Base-by-base conservation (phyloP, 2,797 vertebrate species). In the Melanotaenia parkinsoni region DNA sequence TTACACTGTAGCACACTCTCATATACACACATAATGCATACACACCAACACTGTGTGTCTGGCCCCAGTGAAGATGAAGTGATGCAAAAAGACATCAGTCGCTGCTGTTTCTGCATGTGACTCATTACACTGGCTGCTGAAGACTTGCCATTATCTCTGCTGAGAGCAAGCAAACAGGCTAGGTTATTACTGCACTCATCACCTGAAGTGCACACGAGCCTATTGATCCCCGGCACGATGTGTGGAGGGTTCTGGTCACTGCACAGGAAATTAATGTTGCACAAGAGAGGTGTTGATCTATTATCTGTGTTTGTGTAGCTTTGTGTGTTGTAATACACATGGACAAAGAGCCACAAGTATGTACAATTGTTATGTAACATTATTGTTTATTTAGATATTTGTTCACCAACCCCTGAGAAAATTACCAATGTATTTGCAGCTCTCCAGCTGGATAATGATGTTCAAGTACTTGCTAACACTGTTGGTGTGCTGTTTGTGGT, bases 1-100 rank as follows among this genome's bases (percentile, higher is more conserved):
- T 53, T 54, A 43, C 45, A 68, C 24, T 51, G 64, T 10, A 38
- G 54, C 58, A 32, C 53, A 18, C 26, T 62, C 58, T 18, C 32
- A 24, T 33, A 38, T 22, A 51, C 51, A 4, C 37, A 24, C 40
- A 28, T 50, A 35, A 24, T 65, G 30, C 32, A 37, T n/a, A 53
- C 24, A 35, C 54, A 73, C 22, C 67, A 18, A 70, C 51, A 45
- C 40, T 30, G 14, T 30, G 14, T 61, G 62, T 71, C 40, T 81
- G 73, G 43, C 70, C 83, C 61, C 67, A 24, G 66, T 18, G 58
- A 77, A 76, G 80, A 77, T 75, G 83, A 87, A 82, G 74, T 80
- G 84, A 91, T 86, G 80, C 79, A 79, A 68, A 79, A 84, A 86
- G 87, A 89, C 85, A 88, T 79, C 60, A 86, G 85, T 85, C 58